Base-by-base conservation (phyloP, 2,797 vertebrate species). In the Epinephelus coioides region DNA sequence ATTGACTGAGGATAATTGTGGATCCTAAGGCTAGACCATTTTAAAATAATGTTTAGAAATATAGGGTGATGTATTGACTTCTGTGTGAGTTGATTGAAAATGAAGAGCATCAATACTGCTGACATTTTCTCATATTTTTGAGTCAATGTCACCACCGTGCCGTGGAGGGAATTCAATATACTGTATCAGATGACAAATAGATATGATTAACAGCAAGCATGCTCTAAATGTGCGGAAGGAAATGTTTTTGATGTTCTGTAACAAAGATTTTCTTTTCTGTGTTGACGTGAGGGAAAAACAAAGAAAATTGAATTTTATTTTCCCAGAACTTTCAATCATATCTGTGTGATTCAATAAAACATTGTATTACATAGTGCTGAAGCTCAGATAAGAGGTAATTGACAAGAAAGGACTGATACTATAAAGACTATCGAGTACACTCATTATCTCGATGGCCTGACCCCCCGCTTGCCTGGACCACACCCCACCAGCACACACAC, bases 371-470 rank as follows among this genome's bases (percentile, higher is more conserved):
- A 50, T 19, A 44, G 51, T 38, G 40, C 54, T 65, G 54, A 77
- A 74, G 62, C 65, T 60, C 54, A 70, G 68, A 85, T 79, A 77
- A 67, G 27, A 53, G n/a, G 49, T 51, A 69, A 87, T 54, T 91
- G 79, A 83, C 73, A 76, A 64, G 64, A 89, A 81, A 49, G 68
- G 79, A 82, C 56, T 69, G 65, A 83, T 78, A 68, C 25, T 66
- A 68, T 80, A 70, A 76, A 81, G 73, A 73, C 69, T 69, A 86
- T 81, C 82, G 68, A 84, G 72, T 70, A 69, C 51, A 50, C 56
- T 86, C 73, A 82, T 90, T 86, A 84, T 80, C 74, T 87, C 23
- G 17, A 86, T 88, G 84, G 87, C 83, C 77, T 76, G 84, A 79
- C 74, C 86, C 71, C 60, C 64, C 70, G 78, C 40, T 78, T 78